These are phyloP conservation scores for Holacanthus passer DNA, from an alignment of 2,113 vertebrate species.

Conservation along the genomic window DNA sequence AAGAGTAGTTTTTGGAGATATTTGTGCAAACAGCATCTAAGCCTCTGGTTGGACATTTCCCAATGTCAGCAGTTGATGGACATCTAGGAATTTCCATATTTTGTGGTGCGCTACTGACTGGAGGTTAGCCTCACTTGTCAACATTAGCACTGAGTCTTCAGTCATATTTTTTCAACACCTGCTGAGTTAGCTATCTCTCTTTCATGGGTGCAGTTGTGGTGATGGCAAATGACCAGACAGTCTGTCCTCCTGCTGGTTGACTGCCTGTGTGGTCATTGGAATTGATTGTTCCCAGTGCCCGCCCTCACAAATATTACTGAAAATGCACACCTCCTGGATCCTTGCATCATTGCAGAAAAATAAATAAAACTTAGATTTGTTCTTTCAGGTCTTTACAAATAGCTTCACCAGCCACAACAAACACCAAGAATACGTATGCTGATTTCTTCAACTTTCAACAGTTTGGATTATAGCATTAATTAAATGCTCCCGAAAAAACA, in stretches of 20 bases:
- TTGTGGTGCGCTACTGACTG: neutral
- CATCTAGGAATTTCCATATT: too few species aligned
- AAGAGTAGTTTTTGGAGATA: neutral
- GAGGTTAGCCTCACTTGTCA: neutral
- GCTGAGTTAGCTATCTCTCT: neutral
- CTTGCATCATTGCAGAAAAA: neutral
- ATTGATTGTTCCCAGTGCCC: too few species aligned
- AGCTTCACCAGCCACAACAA: neutral
- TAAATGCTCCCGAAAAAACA: neutral
- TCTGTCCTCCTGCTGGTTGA: neutral
- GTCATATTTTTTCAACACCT: neutral
- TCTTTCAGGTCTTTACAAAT: neutral
- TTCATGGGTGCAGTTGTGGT: neutral
- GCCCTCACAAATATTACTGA: too few species aligned
- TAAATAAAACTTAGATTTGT: neutral
- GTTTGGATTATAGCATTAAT: neutral
- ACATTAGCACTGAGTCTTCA: neutral
- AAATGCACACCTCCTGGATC: neutral
- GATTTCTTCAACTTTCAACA: neutral
- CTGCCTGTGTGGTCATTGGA: neutral
- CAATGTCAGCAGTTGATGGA: too few species aligned
- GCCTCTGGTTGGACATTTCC: neutral
- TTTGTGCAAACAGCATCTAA: neutral
- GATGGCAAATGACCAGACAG: neutral
- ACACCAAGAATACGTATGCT: neutral